Conservation (phyloP, 2,888 invertebrate species). For the Plutella xylostella region DNA sequence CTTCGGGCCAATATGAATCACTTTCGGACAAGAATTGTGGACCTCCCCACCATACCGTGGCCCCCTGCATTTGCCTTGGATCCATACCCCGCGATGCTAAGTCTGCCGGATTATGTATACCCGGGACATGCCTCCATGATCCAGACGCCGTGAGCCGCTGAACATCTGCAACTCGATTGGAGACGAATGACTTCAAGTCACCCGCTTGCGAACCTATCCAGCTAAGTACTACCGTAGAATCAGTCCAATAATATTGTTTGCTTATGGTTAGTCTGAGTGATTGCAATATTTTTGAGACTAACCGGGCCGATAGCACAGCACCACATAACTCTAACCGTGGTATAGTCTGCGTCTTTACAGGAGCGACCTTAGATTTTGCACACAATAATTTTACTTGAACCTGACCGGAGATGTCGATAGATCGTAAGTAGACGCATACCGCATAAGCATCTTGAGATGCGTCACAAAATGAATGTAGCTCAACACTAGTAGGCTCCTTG, state of each 20-base stretch:
- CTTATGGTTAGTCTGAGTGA: background rate
- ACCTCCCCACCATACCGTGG: background rate
- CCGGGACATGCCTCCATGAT: background rate
- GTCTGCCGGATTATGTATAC: background rate
- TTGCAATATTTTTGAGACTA: background rate
- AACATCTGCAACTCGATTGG: background rate
- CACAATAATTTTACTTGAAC: background rate
- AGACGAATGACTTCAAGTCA: background rate
- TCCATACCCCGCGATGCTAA: background rate
- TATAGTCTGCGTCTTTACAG: background rate
- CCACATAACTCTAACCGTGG: background rate
- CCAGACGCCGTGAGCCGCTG: background rate
- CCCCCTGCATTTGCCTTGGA: background rate
- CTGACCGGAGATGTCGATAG: background rate
- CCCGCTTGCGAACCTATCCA: background rate
- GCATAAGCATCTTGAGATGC: slow-evolving; percentile 12
- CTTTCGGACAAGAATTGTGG: background rate
- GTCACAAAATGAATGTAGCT: slow-evolving; percentile 13
- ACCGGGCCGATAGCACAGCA: background rate
- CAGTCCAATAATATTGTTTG: background rate
- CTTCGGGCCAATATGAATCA: background rate
- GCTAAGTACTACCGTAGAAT: background rate
- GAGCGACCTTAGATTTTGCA: slow-evolving; percentile 4
- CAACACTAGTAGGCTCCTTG: background rate
- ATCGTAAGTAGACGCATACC: slow-evolving; percentile 9